Conservation (phyloP, 2,113 vertebrate genomes). For the Neodon shergylaensis region DNA sequence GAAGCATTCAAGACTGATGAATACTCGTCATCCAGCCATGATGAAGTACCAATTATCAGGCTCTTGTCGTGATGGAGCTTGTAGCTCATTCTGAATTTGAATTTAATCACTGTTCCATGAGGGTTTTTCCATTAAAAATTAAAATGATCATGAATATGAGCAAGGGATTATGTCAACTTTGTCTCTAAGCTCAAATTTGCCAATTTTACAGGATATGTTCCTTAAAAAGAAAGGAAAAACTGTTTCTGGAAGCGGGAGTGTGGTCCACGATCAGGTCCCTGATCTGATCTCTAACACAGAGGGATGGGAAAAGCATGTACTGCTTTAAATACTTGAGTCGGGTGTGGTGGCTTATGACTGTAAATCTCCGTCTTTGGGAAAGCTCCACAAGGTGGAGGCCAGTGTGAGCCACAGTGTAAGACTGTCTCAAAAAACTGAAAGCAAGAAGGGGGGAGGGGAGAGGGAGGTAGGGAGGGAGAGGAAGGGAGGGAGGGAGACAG, state of each 20-base stretch:
- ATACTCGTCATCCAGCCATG: background rate
- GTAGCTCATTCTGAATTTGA: slow-evolving; percentile 36
- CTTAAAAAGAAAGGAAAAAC: background rate
- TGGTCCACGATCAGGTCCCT: no score
- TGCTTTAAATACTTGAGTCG: background rate
- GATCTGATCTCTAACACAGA: background rate
- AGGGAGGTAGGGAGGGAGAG: background rate
- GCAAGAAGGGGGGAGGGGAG: background rate
- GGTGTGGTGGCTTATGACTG: background rate
- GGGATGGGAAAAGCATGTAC: background rate
- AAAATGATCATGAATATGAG: slow-evolving; percentile 31
- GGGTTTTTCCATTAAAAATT: background rate
- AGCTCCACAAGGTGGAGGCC: background rate
- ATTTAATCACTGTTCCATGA: background rate
- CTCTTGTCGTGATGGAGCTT: background rate
- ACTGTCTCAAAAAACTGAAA: background rate
- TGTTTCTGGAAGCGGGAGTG: background rate
- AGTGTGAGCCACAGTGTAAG: background rate
- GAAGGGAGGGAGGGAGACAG: background rate
- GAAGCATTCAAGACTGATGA: background rate
- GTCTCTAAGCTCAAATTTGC: background rate
- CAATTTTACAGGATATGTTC: background rate
- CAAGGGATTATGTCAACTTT: slow-evolving; percentile 44
- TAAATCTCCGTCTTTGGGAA: background rate
- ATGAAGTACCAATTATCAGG: slow-evolving; percentile 16